Evolutionary conservation across 2,113 vertebrate genomes (phyloP), one percentile per base, ranked within the genome.

Genomic region (Bubalus kerabau): DNA sequence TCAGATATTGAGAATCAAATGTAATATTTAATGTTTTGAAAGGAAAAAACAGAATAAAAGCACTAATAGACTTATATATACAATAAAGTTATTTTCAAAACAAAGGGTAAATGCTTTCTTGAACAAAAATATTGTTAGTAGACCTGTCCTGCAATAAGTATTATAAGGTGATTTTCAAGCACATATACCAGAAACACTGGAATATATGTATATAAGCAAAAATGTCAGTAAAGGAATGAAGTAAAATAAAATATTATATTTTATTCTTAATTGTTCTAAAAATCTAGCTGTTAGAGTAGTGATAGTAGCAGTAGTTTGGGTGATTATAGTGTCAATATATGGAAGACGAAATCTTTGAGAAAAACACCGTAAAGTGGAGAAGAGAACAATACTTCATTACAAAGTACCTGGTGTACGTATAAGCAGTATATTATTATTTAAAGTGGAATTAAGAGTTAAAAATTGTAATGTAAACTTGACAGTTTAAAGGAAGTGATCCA

Each of bases 391-490:
- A 30, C 76, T 80, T 30, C 2, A 17, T 30, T 30, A 80, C 14
- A 48, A 80, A 80, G 4, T 46, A 30, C 2, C 78, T 0, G 0
- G 9, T 32, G 30, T 52, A 12, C 0, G 2, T 81, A 12, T 52
- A 81, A 81, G 16, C 10, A 81, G 78, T 21, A 81, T 81, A 52
- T 81, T 81, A 81, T 12, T 78, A 52, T 52, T 81, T 81, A 52
- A 81, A 52, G 48, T n/a, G 30, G 30, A 52, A 52, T 81, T 52
- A 81, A 52, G 5, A 81, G 2, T 81, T 12, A 81, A 32, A 80
- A 21, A 52, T 12, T 81, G 5, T 81, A 52, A 52, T 4, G 17
- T 81, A 52, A 81, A 52, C 9, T 50, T 80, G 15, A 80, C 5
- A 48, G 76, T 48, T 80, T 80, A 48, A 48, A 48, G 26, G 8